Base-by-base conservation (phyloP, 2,113 vertebrate genomes). In the Colaptes auratus region DNA sequence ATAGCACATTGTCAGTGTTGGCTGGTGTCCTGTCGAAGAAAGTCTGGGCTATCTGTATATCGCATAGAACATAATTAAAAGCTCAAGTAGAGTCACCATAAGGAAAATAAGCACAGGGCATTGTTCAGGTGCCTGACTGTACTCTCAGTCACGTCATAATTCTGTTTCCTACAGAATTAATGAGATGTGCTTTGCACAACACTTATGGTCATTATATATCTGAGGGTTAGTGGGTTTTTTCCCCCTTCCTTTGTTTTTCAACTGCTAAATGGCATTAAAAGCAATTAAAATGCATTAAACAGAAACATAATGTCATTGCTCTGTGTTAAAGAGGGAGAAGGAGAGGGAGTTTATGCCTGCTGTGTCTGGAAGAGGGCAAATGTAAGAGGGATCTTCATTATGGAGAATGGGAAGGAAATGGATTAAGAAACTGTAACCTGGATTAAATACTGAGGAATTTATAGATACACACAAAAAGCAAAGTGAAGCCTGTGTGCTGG, bases 351-450 rank as follows among this genome's bases (percentile, higher is more conserved):
- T 83, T 50, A 39, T n/a, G 24, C 50, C 52, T 74, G 9, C 53
- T 80, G 15, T 75, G 20, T 39, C 33, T 88, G 52, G 30, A 39
- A 83, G n/a, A 83, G 21, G 18, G 15, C 15, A 67, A 82, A 73
- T 28, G 17, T 44, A 56, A 82, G 44, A 23, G 31, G 44, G 13
- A 11, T 7, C 55, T 74, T 75, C 9, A 6, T 48, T 67, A 23
- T 33, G 9, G 39, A 15, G 15, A 56, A 3, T 25, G 64, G 13
- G 5, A 25, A 70, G 13, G 35, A 56, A 86, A 61, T 0, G 1
- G 11, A 63, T 78, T 52, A 74, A 70, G 44, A 36, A 85, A n/a
- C 18, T 52, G 31, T 64, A 83, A 39, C n/a, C 23, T 86, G 35
- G 46, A 59, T 88, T 25, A 79, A 59, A 90, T 55, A 55, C 24